Conservation (phyloP, 2,113 vertebrate genomes). For the Chamaetylas fuelleborni region DNA sequence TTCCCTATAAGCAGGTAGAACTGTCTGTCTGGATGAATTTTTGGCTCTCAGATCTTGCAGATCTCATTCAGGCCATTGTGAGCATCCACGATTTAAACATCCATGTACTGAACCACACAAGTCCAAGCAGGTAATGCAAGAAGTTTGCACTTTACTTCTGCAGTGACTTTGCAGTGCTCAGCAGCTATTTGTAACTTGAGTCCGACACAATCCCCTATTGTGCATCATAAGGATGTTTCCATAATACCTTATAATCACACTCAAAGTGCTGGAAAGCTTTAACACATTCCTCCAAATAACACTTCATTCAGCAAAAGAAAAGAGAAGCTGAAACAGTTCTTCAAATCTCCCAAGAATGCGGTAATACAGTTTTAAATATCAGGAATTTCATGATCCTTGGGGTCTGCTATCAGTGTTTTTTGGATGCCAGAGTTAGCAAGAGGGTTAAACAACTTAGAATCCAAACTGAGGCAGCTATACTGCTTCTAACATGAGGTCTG, state of each 20-base stretch:
- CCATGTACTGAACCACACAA: fast-evolving
- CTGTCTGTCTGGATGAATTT: background rate
- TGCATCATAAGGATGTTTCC: background rate
- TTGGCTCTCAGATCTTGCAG: background rate
- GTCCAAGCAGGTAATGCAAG: background rate
- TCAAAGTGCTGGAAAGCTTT: background rate
- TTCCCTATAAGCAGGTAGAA: background rate
- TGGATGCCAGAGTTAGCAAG: background rate
- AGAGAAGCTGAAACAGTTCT: background rate
- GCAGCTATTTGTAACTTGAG: background rate
- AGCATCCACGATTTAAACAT: background rate
- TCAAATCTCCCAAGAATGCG: background rate
- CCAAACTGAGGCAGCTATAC: no score
- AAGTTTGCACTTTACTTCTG: background rate
- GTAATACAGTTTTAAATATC: background rate
- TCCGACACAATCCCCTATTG: background rate
- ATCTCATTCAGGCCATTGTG: background rate
- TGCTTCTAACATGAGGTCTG: background rate
- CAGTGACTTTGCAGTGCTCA: background rate
- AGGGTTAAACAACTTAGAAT: background rate
- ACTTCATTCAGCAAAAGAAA: background rate
- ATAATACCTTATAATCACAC: background rate
- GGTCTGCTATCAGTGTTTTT: background rate
- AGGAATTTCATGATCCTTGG: background rate
- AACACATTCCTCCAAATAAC: fast-evolving